Evolutionary conservation across 1,140 invertebrate species (phyloP).

Genomic region (Tyrophagus putrescentiae): DNA sequence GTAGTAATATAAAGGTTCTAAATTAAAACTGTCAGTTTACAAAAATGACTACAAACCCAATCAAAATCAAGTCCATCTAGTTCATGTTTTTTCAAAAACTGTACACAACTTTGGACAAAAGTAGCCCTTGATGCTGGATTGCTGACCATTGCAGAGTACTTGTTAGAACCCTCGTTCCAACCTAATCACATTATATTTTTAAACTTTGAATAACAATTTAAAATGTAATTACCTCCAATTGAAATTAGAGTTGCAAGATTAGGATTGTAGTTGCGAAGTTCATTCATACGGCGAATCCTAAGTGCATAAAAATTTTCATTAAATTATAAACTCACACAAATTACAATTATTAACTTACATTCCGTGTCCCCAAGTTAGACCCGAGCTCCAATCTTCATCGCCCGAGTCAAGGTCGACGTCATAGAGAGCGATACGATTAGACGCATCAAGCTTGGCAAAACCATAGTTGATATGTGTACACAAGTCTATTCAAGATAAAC

Average conservation of each 20-base stretch:
- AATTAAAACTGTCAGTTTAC: neutral
- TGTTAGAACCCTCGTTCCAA: slow-evolving; percentile 52
- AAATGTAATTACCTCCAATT: too few species aligned
- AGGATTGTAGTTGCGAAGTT: slow-evolving; percentile 11
- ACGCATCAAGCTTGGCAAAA: slow-evolving; percentile 62
- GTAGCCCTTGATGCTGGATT: slow-evolving; percentile 46
- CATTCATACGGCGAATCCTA: neutral
- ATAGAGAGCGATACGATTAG: slow-evolving; percentile 2
- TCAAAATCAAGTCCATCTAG: slow-evolving; percentile 49
- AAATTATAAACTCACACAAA: neutral
- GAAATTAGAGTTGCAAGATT: slow-evolving; percentile 38
- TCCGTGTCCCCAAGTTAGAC: slow-evolving; percentile 11
- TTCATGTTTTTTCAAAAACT: slow-evolving; percentile 39
- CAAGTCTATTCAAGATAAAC: too few species aligned
- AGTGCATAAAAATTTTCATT: neutral
- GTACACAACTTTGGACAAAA: slow-evolving; percentile 57
- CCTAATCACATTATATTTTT: too few species aligned
- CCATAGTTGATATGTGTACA: slow-evolving; percentile 91
- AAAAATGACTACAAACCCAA: slow-evolving; percentile 34
- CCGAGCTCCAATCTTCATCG: slow-evolving; percentile 15
- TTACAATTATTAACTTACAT: neutral
- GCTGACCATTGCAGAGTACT: slow-evolving; percentile 46
- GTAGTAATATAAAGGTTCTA: neutral
- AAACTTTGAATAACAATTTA: too few species aligned
- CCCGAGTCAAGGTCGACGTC: slow-evolving; percentile 15